Base-by-base conservation (phyloP, 2,888 invertebrate species). In the Gibbula magus region DNA sequence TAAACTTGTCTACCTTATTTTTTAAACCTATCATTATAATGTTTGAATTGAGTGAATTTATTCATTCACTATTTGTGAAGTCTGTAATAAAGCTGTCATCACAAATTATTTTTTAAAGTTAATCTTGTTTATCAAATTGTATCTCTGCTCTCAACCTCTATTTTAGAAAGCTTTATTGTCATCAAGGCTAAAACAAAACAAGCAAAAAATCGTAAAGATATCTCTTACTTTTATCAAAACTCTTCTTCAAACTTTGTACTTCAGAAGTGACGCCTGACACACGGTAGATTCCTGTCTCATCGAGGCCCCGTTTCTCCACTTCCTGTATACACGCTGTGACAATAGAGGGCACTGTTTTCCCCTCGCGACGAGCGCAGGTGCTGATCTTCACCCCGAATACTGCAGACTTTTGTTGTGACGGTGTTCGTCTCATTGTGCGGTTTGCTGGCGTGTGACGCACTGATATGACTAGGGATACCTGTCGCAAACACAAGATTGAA, bases 261-360 rank as follows among this genome's bases (percentile, higher is more conserved):
- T 98, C 98, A 1, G 97, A 97, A 8, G 97, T 96, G 73, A 97
- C 97, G 82, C 98, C 98, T 54, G 98, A 98, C 39, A 98, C 97
- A 84, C 98, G 95, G 94, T 98, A 98, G 85, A 98, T 95, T 78
- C 98, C 98, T 77, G 98, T 96, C 94, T 98, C 98, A 86, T 96
- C 95, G 93, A 98, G 96, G 29, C 92, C 90, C 86, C 88, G 82
- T 70, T 82, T 86, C 79, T 98, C 98, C 78, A 98, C 97, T 93
- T 98, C 98, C 79, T 97, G 95, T 82, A 98, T 96, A 93, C 98
- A 98, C 78, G 97, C 96, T 85, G 96, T 96, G 88, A 98, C 95
- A 87, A 98, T 96, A 92, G 97, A 97, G 84, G 98, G 98, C 82
- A 95, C 92, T 25, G 93, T 91, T 75, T 88, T 88, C 16, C 87